Evolutionary conservation across 2,888 invertebrate genomes (phyloP), one percentile per base, ranked within the genome.

Genomic region (Allygus modestus): DNA sequence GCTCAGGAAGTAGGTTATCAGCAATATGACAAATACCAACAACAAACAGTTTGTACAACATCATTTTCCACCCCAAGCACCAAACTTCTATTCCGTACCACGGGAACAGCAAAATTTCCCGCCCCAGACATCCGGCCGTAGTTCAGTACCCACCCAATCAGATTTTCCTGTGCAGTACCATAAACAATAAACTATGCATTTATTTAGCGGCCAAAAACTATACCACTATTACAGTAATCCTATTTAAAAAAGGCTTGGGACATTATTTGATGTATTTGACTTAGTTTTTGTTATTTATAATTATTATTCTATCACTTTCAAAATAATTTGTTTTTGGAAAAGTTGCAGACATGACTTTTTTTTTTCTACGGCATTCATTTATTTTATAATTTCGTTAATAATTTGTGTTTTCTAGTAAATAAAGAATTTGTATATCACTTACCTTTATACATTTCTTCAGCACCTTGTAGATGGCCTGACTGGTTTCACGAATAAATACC

Each of bases 1-100:
- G 23, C 54, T 54, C 54, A 54, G 23, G 54, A 54, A 23, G 20
- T 54, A 23, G 4, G 4, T 54, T 5, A 54, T 20, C 54, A 54
- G 23, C 54, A 54, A 54, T 54, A 54, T 23, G 54, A n/a, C 20
- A 4, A n/a, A 4, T 54, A 54, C 54, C 23, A n/a, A 23, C n/a
- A n/a, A n/a, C n/a, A n/a, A n/a, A n/a, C 54, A 54, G 54, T 54
- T 54, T 54, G 54, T 54, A 23, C 54, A 54, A 54, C 54, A 54
- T 5, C 54, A 5, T 23, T 54, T 54, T 54, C n/a, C 54, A 54
- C 17, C 54, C 54, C 23, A 54, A 4, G 20, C n/a, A 23, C 54
- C 54, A 54, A 23, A 15, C 54, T 54, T 20, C 54, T n/a, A 23
- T 17, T 54, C 54, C 54, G 15, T 23, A 54, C 4, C 54, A 54